Conservation (phyloP, 2,888 invertebrate genomes). For the Pseudococcus viburni region DNA sequence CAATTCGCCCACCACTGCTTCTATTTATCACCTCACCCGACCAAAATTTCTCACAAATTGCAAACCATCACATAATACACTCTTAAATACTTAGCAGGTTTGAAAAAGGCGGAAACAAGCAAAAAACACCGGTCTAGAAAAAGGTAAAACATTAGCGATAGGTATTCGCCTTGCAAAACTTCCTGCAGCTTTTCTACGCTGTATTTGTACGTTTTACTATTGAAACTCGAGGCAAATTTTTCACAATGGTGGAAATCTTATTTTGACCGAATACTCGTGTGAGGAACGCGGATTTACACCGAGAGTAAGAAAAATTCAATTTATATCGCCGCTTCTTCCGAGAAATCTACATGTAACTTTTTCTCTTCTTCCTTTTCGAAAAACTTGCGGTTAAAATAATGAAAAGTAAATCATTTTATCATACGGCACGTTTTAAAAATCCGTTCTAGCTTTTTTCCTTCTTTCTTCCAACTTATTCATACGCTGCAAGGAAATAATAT, state of each 20-base stretch:
- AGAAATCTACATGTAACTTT: constrained; percentile 11
- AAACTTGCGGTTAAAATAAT: neutral
- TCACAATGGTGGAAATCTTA: neutral
- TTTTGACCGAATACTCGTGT: neutral
- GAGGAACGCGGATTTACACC: neutral
- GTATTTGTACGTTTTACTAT: neutral
- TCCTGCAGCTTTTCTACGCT: neutral
- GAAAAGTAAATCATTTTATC: constrained; percentile 25
- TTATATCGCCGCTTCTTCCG: neutral
- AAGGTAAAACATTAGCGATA: neutral
- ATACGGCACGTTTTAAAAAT: neutral
- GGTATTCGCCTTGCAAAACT: neutral
- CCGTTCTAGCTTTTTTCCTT: neutral
- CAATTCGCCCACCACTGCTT: neutral
- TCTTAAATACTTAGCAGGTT: neutral
- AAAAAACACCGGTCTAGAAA: neutral
- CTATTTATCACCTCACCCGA: neutral
- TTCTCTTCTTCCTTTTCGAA: neutral
- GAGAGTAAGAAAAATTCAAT: neutral
- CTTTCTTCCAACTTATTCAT: neutral
- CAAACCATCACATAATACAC: neutral
- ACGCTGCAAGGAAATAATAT: neutral
- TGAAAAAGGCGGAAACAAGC: neutral
- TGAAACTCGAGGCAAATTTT: constrained; percentile 4
- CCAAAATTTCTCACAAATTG: neutral